A percentile compares a stretch with the other conserved stretches of the same genome.
phyloP scores from a whole-genome alignment of 2,797 vertebrate genomes.

The Rousettus madagascariensis region DNA sequence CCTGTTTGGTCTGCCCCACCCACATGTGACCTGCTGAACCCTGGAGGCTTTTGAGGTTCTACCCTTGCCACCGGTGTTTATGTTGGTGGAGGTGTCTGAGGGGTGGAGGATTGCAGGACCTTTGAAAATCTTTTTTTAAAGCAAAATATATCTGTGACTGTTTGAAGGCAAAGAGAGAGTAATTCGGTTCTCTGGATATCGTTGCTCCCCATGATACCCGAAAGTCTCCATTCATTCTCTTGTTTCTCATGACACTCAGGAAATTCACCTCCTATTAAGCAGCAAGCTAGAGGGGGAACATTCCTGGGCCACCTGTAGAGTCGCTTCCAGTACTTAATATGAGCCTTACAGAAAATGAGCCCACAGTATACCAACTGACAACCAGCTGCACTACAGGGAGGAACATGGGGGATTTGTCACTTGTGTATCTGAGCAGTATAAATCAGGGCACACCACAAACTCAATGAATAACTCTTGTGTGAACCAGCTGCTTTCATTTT shows the following conservation, averaged over 20 bases:
- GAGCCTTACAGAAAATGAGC: neutral
- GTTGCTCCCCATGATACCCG: neutral
- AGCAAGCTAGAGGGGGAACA: neutral
- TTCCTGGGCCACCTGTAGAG: neutral
- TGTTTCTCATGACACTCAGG: neutral
- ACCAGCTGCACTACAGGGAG: neutral
- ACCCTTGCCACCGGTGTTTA: neutral
- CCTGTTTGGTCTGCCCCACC: neutral
- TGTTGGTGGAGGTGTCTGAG: neutral
- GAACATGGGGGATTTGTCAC: neutral
- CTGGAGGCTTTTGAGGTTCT: neutral
- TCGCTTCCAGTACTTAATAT: neutral
- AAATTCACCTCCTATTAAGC: neutral
- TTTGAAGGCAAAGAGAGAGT: neutral
- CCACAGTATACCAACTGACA: neutral
- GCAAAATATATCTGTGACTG: neutral
- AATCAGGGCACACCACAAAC: neutral
- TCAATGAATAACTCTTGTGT: neutral
- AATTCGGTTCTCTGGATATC: neutral
- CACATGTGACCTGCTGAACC: neutral
- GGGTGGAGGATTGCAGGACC: neutral
- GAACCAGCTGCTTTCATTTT: conserved; percentile 46
- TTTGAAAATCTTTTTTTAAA: neutral
- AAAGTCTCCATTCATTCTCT: neutral
- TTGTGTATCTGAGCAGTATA: neutral